Evolutionary conservation across 2,888 invertebrate species (phyloP).

Genomic region (Apodemia hepburni): DNA sequence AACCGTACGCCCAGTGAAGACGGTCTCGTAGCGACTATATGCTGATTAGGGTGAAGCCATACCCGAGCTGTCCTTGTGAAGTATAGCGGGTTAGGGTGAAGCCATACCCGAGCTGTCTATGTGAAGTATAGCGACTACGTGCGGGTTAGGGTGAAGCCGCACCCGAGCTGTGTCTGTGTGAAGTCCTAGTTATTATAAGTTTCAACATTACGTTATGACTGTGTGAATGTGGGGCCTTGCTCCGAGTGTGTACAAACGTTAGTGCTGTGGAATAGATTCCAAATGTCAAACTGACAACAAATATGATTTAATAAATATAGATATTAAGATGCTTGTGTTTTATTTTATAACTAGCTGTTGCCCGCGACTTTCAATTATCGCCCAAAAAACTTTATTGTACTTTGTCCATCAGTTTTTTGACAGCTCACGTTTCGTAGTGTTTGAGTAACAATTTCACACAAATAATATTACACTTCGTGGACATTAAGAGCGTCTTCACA

Average conservation of each 20-base stretch:
- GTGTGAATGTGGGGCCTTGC: slow-evolving; percentile 14
- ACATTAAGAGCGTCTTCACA: no score
- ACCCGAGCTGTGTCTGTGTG: neutral
- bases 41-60: neutral
- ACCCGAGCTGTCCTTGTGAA: neutral
- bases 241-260: slow-evolving; percentile 46
- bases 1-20: neutral
- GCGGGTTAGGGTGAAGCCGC: neutral
- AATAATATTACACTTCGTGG: no score
- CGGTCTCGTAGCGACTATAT: no score
- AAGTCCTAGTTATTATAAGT: slow-evolving; percentile 3
- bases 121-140: neutral
- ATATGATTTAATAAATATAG: slow-evolving; percentile 47
- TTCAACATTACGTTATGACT: slow-evolving; percentile 4
- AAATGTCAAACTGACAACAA: slow-evolving; percentile 40
- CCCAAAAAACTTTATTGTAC: no score
- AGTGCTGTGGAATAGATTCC: slow-evolving; percentile 38
- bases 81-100: neutral
- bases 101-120: neutral
- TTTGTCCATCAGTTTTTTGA: no score
- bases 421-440: no score
- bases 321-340: slow-evolving; percentile 37
- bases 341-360: slow-evolving; percentile 24
- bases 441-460: no score
- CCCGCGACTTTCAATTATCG: no score